These are phyloP conservation scores for Pelmatolapia mariae DNA, from an alignment of 2,113 vertebrate genomes.

Conservation along the genomic window DNA sequence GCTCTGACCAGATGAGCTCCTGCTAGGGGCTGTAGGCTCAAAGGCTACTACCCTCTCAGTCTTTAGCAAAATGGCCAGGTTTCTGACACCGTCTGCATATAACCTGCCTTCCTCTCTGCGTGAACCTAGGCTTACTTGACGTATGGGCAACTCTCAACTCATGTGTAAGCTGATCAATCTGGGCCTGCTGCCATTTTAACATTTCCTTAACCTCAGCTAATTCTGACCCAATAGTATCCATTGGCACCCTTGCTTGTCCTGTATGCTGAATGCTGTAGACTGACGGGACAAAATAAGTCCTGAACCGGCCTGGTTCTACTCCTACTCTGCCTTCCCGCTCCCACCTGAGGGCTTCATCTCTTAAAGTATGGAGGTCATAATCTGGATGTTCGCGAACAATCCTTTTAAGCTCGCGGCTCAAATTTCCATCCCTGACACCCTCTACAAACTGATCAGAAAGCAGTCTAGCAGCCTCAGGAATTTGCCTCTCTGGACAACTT, in stretches of 20 bases:
- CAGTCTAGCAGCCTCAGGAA: neutral
- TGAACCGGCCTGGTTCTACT: too few species aligned
- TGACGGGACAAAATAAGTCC: too few species aligned
- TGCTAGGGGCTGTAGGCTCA: neutral
- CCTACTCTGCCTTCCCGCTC: too few species aligned
- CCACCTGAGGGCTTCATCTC: too few species aligned
- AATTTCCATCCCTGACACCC: neutral
- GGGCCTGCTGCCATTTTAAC: neutral
- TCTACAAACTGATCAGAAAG: neutral
- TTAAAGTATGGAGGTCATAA: too few species aligned
- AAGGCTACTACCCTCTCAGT: neutral
- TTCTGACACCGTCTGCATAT: neutral
- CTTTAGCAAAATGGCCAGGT: neutral
- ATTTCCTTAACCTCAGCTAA: neutral
- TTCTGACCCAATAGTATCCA: neutral
- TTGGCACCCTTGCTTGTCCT: too few species aligned
- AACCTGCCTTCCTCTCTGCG: neutral
- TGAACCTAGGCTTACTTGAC: accelerated
- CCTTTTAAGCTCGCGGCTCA: too few species aligned
- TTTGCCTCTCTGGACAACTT: neutral
- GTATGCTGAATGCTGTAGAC: too few species aligned
- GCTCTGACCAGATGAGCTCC: accelerated
- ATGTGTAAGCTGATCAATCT: too few species aligned
- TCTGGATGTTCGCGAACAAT: too few species aligned
- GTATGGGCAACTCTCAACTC: neutral